Evolutionary conservation across 2,888 invertebrate genomes (phyloP).

Genomic region (Sarcophaga carnaria): DNA sequence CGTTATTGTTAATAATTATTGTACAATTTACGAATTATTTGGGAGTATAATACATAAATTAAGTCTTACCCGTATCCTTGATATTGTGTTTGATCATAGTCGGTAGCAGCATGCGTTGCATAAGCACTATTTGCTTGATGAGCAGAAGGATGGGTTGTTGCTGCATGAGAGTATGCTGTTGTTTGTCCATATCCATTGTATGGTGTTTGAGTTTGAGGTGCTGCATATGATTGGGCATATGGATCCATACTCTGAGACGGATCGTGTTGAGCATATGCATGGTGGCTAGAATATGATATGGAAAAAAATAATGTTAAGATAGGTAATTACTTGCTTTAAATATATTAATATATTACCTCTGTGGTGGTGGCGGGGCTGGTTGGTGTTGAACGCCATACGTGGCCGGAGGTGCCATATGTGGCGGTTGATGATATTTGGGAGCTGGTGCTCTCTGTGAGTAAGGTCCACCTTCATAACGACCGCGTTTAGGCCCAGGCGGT

Average conservation of each 20-base stretch:
- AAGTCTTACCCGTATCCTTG: conserved; percentile 79
- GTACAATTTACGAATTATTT: no score
- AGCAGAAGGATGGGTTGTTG: conserved; percentile 72
- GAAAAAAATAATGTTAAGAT: background rate
- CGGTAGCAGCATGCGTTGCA: conserved; percentile 74
- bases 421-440: conserved; percentile 80
- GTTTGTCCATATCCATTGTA: conserved; percentile 81
- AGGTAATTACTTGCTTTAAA: background rate
- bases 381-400: conserved; percentile 76
- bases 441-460: conserved; percentile 80
- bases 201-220: conserved; percentile 77
- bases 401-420: conserved; percentile 74
- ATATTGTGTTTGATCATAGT: conserved; percentile 82
- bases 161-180: conserved; percentile 76
- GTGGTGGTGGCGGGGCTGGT: conserved; percentile 73
- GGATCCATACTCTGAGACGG: conserved; percentile 81
- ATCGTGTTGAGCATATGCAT: conserved; percentile 80
- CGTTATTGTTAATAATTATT: no score
- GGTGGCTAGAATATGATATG: conserved; percentile 74
- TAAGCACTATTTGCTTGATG: conserved; percentile 78
- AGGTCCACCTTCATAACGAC: conserved; percentile 81
- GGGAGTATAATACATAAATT: background rate
- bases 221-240: conserved; percentile 80
- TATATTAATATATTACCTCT: conserved; percentile 73
- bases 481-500: conserved; percentile 80